phyloP scores from a whole-genome alignment of 2,113 vertebrate species.

The Archilochus colubris region DNA sequence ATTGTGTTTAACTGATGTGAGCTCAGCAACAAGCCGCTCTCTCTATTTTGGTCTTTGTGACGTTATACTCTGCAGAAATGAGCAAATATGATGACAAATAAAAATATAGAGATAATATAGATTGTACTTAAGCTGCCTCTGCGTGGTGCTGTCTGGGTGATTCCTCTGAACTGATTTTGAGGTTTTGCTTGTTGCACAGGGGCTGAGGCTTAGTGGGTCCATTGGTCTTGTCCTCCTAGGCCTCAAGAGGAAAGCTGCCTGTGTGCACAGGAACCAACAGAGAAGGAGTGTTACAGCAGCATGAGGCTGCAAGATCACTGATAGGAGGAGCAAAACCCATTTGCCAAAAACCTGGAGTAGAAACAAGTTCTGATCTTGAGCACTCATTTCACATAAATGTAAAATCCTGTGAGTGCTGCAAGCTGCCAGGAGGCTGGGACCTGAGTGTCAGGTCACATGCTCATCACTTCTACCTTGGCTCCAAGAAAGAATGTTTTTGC shows the following conservation, averaged over 20 bases:
- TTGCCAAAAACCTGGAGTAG: neutral
- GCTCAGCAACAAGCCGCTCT: constrained; percentile 74
- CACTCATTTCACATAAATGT: rapidly evolving
- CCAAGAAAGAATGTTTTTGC: neutral
- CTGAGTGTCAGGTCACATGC: neutral
- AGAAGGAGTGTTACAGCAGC: neutral
- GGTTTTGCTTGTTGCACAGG: neutral
- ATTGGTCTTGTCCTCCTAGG: neutral
- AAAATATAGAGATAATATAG: constrained; percentile 80
- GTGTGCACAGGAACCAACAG: neutral
- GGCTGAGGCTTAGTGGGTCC: neutral
- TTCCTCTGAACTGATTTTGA: neutral
- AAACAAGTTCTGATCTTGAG: neutral
- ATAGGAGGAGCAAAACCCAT: neutral
- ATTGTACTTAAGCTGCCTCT: constrained; percentile 71
- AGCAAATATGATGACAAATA: constrained; percentile 77
- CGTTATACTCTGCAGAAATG: constrained; percentile 76
- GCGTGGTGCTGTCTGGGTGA: constrained; percentile 37
- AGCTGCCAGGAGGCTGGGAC: neutral
- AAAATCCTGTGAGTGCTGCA: neutral
- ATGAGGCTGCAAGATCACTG: neutral
- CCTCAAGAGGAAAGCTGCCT: rapidly evolving
- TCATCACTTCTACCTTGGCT: neutral
- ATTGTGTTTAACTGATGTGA: constrained; percentile 74
- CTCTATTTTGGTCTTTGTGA: constrained; percentile 84